Evolutionary conservation across 1,140 invertebrate species (phyloP).

Genomic region (Lepidurus couesii): DNA sequence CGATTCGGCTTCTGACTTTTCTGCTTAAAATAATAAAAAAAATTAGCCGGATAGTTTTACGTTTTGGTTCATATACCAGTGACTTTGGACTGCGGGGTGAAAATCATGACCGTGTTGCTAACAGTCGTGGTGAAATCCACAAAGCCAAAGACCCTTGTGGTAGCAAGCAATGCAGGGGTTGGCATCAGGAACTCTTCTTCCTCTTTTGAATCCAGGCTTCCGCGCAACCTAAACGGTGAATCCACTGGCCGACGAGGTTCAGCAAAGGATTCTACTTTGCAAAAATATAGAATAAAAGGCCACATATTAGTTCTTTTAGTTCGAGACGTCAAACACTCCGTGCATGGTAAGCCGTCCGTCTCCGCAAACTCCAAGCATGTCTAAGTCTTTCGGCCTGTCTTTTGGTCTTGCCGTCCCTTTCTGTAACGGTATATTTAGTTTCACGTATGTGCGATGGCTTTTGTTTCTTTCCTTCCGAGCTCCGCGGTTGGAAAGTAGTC

Average conservation of each 20-base stretch:
- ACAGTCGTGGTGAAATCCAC: constrained; percentile 82
- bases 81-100: constrained; percentile 63
- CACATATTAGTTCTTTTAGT: background rate
- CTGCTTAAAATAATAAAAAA: too few relatives aligned
- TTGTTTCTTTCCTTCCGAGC: background rate
- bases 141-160: constrained; percentile 82
- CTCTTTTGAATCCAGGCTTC: background rate
- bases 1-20: too few relatives aligned
- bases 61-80: background rate
- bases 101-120: constrained; percentile 82
- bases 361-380: background rate
- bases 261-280: background rate
- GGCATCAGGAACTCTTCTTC: background rate
- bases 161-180: constrained; percentile 35
- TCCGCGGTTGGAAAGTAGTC: too few relatives aligned
- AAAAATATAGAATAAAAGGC: background rate
- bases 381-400: background rate
- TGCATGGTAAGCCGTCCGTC: constrained; percentile 4
- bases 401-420: too few relatives aligned
- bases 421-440: too few relatives aligned
- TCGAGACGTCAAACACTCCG: background rate
- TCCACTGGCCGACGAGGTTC: background rate
- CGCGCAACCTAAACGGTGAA: background rate
- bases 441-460: background rate
- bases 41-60: too few relatives aligned